A percentile compares a stretch with the other conserved stretches of the same genome.
Conservation (phyloP, 2,113 vertebrate genomes). For the human (Homo sapiens) region DNA sequence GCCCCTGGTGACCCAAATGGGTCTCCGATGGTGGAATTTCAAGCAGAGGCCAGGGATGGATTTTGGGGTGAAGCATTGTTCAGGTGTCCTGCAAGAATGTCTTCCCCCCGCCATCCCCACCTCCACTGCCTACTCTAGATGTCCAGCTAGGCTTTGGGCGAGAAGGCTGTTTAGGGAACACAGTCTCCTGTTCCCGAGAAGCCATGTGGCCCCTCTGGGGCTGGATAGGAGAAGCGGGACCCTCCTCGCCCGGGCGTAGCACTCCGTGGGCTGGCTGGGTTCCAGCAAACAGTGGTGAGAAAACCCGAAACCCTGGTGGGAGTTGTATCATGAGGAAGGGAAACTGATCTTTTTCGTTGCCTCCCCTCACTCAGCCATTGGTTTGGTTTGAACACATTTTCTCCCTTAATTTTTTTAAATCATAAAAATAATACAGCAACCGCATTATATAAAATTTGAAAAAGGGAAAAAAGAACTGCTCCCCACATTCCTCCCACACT, state of each 20-base stretch:
- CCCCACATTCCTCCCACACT: accelerated
- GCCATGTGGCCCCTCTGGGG: neutral
- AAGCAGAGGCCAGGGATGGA: neutral
- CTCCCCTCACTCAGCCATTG: neutral
- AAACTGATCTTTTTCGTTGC: neutral
- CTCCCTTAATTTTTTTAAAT: neutral
- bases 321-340: constrained; percentile 54
- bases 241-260: too few relatives aligned
- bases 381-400: constrained; percentile 13
- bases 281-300: neutral
- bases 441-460: constrained; percentile 56
- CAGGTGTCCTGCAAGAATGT: neutral
- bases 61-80: neutral
- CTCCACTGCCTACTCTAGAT: accelerated
- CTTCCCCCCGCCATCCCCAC: accelerated
- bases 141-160: neutral
- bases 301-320: neutral
- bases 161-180: accelerated
- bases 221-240: neutral
- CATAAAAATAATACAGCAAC: constrained; percentile 60
- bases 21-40: accelerated
- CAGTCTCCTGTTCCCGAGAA: neutral
- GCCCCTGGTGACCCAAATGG: accelerated
- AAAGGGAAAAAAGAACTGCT: neutral
- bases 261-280: neutral